Evolutionary conservation across 1,140 invertebrate genomes (phyloP).

Genomic region (Stratiolaelaps scimitus): DNA sequence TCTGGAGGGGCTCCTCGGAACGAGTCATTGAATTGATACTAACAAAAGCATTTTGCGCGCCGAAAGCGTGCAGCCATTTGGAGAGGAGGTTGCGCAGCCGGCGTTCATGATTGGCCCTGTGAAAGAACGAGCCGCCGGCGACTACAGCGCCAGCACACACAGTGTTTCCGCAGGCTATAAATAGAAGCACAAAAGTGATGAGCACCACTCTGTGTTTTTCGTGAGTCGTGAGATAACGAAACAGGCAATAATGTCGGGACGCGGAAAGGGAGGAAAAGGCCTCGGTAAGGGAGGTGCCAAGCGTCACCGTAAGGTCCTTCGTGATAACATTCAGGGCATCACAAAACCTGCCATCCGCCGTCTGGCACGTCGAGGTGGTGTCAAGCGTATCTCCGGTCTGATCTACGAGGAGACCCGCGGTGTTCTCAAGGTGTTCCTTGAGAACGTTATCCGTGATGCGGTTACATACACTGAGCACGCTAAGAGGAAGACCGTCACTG

Average conservation of each 20-base stretch:
- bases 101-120: no score
- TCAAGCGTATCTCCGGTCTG: constrained; percentile 56
- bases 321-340: constrained; percentile 60
- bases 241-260: constrained; percentile 46
- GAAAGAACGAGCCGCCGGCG: no score
- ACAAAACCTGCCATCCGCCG: constrained; percentile 51
- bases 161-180: no score
- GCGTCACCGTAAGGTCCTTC: constrained; percentile 50
- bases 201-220: no score
- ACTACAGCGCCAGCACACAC: no score
- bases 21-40: no score
- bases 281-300: constrained; percentile 56
- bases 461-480: constrained; percentile 71
- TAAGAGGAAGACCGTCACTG: constrained; percentile 66
- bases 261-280: constrained; percentile 55
- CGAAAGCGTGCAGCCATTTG: no score
- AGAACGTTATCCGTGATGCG: constrained; percentile 66
- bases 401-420: constrained; percentile 56
- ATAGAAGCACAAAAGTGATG: no score
- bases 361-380: constrained; percentile 55
- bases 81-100: no score
- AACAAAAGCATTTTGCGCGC: no score
- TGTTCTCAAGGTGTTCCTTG: constrained; percentile 60
- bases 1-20: no score
- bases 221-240: no score